Evolutionary conservation across 2,888 invertebrate species (phyloP).

Genomic region (Coenonympha arcania): DNA sequence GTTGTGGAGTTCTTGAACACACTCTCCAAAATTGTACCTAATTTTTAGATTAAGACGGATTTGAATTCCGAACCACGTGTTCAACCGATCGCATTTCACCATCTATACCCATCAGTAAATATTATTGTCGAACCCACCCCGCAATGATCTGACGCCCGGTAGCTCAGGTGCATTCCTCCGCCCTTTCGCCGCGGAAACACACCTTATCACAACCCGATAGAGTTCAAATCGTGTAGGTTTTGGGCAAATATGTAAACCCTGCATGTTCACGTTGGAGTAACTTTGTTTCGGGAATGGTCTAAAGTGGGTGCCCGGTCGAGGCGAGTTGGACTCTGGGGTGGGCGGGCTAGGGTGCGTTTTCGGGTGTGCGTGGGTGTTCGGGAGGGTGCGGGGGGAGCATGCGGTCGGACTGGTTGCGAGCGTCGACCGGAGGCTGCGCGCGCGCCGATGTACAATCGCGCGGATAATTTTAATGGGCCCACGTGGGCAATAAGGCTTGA

Average conservation of each 20-base stretch:
- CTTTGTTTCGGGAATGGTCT: constrained; percentile 31
- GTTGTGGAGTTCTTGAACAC: no score
- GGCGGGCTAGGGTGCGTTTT: constrained; percentile 35
- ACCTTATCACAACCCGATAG: constrained; percentile 42
- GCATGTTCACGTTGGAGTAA: constrained; percentile 50
- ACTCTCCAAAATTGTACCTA: no score
- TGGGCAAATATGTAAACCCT: constrained; percentile 61
- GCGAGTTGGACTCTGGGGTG: constrained; percentile 29
- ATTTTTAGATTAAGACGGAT: neutral
- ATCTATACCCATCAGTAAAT: constrained; percentile 37
- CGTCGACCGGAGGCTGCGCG: constrained; percentile 72
- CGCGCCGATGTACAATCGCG: constrained; percentile 32
- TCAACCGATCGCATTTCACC: constrained; percentile 40
- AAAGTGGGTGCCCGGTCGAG: constrained; percentile 25
- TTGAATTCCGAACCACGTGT: constrained; percentile 26
- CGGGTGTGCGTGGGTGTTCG: constrained; percentile 37
- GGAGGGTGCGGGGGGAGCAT: constrained; percentile 48
- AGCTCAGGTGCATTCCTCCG: constrained; percentile 59
- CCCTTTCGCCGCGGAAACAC: constrained; percentile 31
- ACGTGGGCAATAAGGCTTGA: constrained; percentile 27
- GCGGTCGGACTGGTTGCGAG: constrained; percentile 72
- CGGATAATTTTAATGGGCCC: constrained; percentile 27
- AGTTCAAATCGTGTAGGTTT: constrained; percentile 45
- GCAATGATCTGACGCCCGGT: constrained; percentile 47
- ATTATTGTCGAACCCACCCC: constrained; percentile 41